A percentile compares a stretch with the other conserved stretches of the same genome.
Evolutionary conservation across 2,113 vertebrate genomes (phyloP).

Genomic region (Tragulus kanchil): DNA sequence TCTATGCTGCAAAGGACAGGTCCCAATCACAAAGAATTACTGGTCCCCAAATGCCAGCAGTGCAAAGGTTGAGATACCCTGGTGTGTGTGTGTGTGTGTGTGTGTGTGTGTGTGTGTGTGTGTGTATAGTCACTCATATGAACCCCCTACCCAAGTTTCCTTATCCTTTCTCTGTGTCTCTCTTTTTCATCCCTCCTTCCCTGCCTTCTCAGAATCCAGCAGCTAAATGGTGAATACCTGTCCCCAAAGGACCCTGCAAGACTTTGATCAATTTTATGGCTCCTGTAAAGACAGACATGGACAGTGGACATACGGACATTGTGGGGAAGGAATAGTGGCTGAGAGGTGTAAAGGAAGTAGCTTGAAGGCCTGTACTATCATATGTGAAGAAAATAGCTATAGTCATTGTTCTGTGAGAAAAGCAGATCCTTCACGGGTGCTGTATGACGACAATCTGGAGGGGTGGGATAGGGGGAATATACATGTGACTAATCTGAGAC

Average conservation of each 20-base stretch:
- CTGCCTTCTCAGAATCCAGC: background rate
- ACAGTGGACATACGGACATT: too few relatives aligned
- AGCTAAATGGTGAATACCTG: background rate
- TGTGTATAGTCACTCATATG: background rate
- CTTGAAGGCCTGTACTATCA: too few relatives aligned
- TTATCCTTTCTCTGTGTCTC: background rate
- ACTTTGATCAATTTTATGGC: background rate
- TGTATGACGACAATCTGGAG: too few relatives aligned
- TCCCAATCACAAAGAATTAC: background rate
- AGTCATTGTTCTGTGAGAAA: too few relatives aligned
- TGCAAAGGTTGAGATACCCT: background rate
- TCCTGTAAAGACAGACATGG: background rate
- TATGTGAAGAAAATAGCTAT: too few relatives aligned
- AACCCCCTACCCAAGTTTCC: fast-evolving
- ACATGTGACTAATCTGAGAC: too few relatives aligned
- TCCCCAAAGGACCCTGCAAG: background rate
- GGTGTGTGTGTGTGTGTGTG: too few relatives aligned
- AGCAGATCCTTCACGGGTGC: too few relatives aligned
- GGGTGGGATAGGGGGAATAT: too few relatives aligned
- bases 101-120: background rate
- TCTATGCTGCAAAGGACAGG: background rate
- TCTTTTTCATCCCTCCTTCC: background rate
- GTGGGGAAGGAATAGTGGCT: too few relatives aligned
- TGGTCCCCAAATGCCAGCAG: background rate
- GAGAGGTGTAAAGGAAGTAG: too few relatives aligned